Conservation (phyloP, 2,888 invertebrate genomes). For the Coleophora deauratella region DNA sequence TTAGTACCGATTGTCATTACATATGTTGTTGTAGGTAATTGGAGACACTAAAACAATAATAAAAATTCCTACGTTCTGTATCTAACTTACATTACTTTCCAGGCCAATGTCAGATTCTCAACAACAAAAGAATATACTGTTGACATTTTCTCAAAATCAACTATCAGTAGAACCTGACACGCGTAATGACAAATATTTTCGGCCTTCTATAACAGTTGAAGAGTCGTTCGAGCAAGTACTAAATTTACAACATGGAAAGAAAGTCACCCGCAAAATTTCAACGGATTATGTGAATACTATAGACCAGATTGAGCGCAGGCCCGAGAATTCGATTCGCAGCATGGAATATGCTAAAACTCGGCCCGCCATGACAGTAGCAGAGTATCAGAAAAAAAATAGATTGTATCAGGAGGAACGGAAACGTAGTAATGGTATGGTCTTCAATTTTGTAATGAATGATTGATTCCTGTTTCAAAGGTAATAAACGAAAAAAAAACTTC, state of each 20-base stretch:
- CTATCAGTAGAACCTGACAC: constrained; percentile 22
- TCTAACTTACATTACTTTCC: constrained; percentile 11
- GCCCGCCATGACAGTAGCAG: constrained; percentile 1
- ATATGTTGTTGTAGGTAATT: no score
- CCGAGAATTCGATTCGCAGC: constrained; percentile 1
- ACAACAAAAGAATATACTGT: constrained; percentile 25
- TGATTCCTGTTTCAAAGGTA: no score
- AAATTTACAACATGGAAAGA: constrained; percentile 42
- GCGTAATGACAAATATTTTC: constrained; percentile 23
- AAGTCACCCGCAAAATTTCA: constrained; percentile 14
- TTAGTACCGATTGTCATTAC: not conserved
- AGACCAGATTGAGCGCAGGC: not conserved
- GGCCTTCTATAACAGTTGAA: constrained; percentile 22
- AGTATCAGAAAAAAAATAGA: constrained; percentile 6
- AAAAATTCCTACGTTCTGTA: no score
- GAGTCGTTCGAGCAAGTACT: constrained; percentile 34
- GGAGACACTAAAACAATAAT: no score
- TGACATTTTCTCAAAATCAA: constrained; percentile 28
- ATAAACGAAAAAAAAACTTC: no score
- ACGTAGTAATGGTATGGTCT: no score
- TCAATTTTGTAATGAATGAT: no score
- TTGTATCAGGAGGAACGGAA: not conserved
- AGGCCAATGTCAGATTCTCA: constrained; percentile 27
- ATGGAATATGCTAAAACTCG: constrained; percentile 3
- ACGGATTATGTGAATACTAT: constrained; percentile 2